Conservation (phyloP, 64 coral and sea anemone species). For the Catalaphyllia jardinei region DNA sequence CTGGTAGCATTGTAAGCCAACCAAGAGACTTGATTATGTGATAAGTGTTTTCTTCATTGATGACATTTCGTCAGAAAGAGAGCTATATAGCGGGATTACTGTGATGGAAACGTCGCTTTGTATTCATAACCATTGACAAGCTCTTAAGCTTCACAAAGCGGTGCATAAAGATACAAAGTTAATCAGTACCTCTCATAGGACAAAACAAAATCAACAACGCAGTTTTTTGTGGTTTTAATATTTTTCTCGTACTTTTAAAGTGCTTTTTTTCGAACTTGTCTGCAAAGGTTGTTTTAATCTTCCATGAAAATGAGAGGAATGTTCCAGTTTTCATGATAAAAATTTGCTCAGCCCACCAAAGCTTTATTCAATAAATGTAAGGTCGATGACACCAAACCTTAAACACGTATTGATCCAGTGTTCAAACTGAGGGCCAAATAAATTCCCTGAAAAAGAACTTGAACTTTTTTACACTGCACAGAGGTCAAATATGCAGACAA, state of each 20-base stretch:
- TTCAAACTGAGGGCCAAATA: too few species aligned
- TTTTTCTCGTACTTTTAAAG: not conserved
- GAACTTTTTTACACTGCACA: too few species aligned
- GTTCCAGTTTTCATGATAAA: not conserved
- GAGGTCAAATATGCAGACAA: too few species aligned
- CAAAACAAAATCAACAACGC: not conserved
- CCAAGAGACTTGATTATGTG: not conserved
- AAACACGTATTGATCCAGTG: not conserved
- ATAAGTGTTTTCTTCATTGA: constrained; percentile 14
- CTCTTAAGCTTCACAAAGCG: not conserved
- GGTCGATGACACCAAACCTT: not conserved
- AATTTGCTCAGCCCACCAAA: not conserved
- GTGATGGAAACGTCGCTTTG: constrained; percentile 12
- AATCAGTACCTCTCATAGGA: constrained; percentile 2
- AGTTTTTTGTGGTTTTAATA: not conserved
- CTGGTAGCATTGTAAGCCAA: not conserved
- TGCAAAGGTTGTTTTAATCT: not conserved
- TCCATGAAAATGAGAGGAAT: not conserved
- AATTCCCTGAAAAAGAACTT: too few species aligned
- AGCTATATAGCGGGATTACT: not conserved
- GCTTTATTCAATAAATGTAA: not conserved
- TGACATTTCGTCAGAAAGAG: not conserved
- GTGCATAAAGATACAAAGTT: not conserved
- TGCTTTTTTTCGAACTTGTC: not conserved
- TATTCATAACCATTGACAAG: constrained; percentile 4